phyloP scores from a whole-genome alignment of 2,113 vertebrate genomes.

The Toxostoma redivivum region DNA sequence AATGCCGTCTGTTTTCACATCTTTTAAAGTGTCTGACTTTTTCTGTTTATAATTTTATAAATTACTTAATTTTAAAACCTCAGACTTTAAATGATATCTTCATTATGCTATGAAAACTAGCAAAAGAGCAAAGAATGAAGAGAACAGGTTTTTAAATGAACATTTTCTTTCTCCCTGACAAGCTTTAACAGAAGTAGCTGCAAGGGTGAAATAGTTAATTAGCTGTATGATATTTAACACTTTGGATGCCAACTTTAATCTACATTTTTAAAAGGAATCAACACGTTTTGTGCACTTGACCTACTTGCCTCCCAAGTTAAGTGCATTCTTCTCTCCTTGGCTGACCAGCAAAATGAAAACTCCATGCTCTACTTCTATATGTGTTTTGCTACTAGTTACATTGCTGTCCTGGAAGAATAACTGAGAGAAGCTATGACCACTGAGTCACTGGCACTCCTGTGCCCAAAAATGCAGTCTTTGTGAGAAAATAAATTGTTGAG shows the following conservation, averaged over 20 bases:
- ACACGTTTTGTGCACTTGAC: not conserved
- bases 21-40: not conserved
- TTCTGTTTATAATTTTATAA: not conserved
- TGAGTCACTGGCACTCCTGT: not conserved
- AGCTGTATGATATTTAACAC: not conserved
- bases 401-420: not conserved
- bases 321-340: not conserved
- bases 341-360: not conserved
- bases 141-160: not conserved
- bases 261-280: not conserved
- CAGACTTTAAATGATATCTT: not conserved
- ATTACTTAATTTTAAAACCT: conserved; percentile 34
- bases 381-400: not conserved
- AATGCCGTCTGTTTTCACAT: conserved; percentile 4
- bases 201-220: not conserved
- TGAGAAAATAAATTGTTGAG: not conserved
- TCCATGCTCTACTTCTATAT: not conserved
- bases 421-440: not conserved
- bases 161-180: not conserved
- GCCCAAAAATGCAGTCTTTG: not conserved
- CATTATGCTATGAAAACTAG: conserved; percentile 14
- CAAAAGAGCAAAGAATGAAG: not conserved
- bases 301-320: not conserved
- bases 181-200: not conserved
- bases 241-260: not conserved